phyloP scores from a whole-genome alignment of 2,888 invertebrate genomes.

The Aphidoletes aphidimyza region DNA sequence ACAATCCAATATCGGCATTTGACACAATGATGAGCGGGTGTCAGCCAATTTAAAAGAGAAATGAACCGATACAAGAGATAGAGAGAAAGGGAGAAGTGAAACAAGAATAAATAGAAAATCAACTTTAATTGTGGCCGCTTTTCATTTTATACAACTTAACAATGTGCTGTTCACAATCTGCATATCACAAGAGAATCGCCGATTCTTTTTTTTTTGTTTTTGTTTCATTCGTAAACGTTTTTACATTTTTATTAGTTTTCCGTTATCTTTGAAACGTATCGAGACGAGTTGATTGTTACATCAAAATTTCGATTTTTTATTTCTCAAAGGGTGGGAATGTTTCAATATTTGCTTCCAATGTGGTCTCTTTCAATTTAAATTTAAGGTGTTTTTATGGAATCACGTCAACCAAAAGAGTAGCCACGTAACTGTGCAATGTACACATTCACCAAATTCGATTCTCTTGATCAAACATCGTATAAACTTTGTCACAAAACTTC shows the following conservation, averaged over 20 bases:
- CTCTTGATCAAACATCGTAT: background rate
- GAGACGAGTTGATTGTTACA: too few species aligned
- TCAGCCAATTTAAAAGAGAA: background rate
- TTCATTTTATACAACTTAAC: too few species aligned
- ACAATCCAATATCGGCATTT: too few species aligned
- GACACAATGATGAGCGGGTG: background rate
- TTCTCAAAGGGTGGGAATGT: background rate
- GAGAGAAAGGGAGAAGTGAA: background rate
- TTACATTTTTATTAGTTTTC: conserved; percentile 20
- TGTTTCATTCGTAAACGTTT: background rate
- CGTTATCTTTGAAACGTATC: background rate
- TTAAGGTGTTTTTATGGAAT: background rate
- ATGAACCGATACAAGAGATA: background rate
- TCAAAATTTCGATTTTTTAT: too few species aligned
- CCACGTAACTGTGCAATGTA: background rate
- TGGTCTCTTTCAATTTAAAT: background rate
- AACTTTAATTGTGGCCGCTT: too few species aligned
- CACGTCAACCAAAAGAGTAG: too few species aligned
- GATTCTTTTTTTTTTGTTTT: background rate
- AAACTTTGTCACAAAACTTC: background rate
- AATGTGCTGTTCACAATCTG: background rate
- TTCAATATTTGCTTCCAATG: background rate
- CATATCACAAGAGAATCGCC: conserved; percentile 3
- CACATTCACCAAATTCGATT: background rate
- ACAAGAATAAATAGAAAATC: too few species aligned